Evolutionary conservation across 2,888 invertebrate species (phyloP).

Genomic region (Eilema depressum): DNA sequence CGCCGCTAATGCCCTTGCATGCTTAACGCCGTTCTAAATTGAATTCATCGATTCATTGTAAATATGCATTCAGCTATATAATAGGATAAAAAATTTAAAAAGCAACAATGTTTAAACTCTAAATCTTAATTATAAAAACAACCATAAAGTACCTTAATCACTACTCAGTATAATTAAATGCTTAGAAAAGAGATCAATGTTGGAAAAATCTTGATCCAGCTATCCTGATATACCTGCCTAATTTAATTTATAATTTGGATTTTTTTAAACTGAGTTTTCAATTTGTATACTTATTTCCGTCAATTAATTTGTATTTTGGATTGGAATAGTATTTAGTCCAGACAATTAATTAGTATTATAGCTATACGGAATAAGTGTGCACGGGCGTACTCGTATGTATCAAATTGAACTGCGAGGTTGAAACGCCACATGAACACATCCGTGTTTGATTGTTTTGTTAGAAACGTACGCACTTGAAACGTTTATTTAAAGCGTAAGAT

Average conservation of each 20-base stretch:
- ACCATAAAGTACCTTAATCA: too few species aligned
- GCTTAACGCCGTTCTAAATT: slow-evolving; percentile 69
- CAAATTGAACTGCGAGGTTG: slow-evolving; percentile 36
- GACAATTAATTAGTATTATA: slow-evolving; percentile 29
- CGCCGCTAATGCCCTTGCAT: slow-evolving; percentile 71
- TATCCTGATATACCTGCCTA: too few species aligned
- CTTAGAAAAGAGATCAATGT: too few species aligned
- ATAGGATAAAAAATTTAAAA: slow-evolving; percentile 7
- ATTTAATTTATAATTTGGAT: too few species aligned
- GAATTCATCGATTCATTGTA: slow-evolving; percentile 68
- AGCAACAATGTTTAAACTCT: too few species aligned
- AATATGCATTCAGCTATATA: slow-evolving; percentile 35
- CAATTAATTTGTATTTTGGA: too few species aligned
- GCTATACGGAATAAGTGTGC: slow-evolving; percentile 26
- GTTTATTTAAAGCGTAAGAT: slow-evolving; percentile 36
- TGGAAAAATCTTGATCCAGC: too few species aligned
- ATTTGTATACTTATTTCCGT: too few species aligned
- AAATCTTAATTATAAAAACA: too few species aligned
- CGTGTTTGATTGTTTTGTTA: slow-evolving; percentile 36
- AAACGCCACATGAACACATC: slow-evolving; percentile 31
- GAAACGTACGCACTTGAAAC: slow-evolving; percentile 23
- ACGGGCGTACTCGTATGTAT: slow-evolving; percentile 41
- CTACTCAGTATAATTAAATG: too few species aligned
- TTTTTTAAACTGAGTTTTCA: too few species aligned
- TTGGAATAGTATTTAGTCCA: slow-evolving; percentile 15